Conservation (phyloP, 37 sponge, comb jelly and placozoan species). For the Aphrocallistes beatrix region DNA sequence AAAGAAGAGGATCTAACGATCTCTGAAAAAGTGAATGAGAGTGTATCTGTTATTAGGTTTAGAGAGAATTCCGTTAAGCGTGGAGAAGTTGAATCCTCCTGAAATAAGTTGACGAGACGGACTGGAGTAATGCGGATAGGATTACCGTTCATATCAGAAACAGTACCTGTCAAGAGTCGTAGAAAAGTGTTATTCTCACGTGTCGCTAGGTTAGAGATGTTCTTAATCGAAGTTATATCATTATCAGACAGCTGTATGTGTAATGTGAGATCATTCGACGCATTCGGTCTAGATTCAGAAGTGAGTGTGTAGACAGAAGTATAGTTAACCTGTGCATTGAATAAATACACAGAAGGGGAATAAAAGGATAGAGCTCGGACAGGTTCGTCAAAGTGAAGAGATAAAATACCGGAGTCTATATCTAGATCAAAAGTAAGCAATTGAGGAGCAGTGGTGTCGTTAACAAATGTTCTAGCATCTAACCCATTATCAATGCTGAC, state of each 20-base stretch:
- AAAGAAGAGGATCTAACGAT: constrained; percentile 34
- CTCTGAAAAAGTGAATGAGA: constrained; percentile 55
- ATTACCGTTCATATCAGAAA: constrained; percentile 60
- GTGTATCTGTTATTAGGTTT: constrained; percentile 35
- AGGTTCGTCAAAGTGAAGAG: constrained; percentile 6
- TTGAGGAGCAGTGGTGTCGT: background rate
- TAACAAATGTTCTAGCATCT: background rate
- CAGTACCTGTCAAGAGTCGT: constrained; percentile 38
- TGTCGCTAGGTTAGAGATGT: constrained; percentile 29
- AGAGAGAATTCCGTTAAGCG: constrained; percentile 41
- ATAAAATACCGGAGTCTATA: background rate
- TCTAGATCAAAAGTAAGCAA: background rate
- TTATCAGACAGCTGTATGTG: constrained; percentile 26
- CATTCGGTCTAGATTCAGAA: background rate
- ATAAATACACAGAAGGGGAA: background rate
- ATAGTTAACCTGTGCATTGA: background rate
- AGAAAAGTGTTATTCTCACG: constrained; percentile 38
- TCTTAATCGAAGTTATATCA: constrained; percentile 59
- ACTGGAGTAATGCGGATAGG: constrained; percentile 40
- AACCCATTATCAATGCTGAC: background rate
- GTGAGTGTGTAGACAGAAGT: background rate
- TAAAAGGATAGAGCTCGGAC: background rate
- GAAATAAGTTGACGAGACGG: constrained; percentile 13
- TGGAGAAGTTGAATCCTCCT: constrained; percentile 43
- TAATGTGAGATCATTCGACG: constrained; percentile 39